phyloP scores from a whole-genome alignment of 2,797 vertebrate species.

The Muscicapa comitata region DNA sequence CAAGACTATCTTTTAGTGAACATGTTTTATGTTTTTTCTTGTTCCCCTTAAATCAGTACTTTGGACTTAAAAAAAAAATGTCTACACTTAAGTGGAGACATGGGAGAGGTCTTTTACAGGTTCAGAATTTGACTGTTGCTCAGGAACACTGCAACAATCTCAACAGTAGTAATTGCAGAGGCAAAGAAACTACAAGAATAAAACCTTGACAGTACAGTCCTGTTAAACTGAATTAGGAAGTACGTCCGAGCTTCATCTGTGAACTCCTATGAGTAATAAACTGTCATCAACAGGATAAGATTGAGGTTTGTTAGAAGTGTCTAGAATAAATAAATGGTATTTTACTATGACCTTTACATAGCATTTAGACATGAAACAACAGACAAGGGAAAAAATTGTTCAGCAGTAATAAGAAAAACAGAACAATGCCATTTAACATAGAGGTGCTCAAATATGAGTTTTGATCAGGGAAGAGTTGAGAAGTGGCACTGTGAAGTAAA shows the following conservation, averaged over 20 bases:
- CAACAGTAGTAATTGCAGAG: neutral
- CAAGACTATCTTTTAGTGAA: neutral
- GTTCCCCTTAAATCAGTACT: neutral
- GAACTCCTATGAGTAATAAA: neutral
- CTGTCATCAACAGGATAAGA: neutral
- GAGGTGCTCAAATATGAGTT: neutral
- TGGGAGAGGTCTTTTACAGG: neutral
- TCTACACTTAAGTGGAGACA: neutral
- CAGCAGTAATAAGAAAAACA: neutral
- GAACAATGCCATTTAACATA: neutral
- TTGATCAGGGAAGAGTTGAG: neutral
- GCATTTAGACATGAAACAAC: neutral
- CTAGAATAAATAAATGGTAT: neutral
- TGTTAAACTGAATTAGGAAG: neutral
- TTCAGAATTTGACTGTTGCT: neutral
- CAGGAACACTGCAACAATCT: neutral
- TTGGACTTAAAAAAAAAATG: neutral
- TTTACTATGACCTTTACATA: neutral
- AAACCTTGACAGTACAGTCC: neutral
- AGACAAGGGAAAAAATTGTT: neutral
- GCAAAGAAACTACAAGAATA: neutral
- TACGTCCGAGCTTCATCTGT: neutral
- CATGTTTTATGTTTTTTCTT: neutral
- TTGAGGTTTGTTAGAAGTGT: neutral
- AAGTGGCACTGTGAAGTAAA: neutral